Base-by-base conservation (phyloP, 2,797 vertebrate genomes). In the Dipus sagitta region DNA sequence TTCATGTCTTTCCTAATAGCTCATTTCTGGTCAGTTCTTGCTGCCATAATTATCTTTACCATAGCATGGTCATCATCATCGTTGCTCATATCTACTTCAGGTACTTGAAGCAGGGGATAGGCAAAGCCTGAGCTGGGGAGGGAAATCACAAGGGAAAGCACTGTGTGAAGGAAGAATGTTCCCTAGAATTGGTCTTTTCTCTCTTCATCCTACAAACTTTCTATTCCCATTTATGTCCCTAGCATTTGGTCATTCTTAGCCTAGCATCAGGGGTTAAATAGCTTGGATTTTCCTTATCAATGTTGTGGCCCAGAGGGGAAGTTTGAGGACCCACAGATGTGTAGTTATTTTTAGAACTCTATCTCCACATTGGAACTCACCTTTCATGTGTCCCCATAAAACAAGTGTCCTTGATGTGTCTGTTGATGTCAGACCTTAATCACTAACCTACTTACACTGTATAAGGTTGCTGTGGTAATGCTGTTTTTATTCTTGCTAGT, bases 51-150 rank as follows among this genome's bases (percentile, higher is more conserved):
- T 12, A 15, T 3, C 6, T 32, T 12, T 1, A 0, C 9, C 47
- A 3, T 0, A 2, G 13, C n/a, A 2, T 3, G 9, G 9, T 7
- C 23, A 1, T 62, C 20, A 4, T 1, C 12, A 14, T 7, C 0
- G 1, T 0, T 30, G 4, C 5, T 88, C 80, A 13, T 7, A 42
- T 68, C 58, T 38, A 2, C 67, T 67, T 83, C 60, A 8, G 21
- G 64, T 21, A 26, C n/a, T 89, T 72, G 24, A 21, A 0, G 32
- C 17, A 17, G 8, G 2, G 17, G 10, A 6, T 3, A 11, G 52
- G 23, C 32, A 18, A 64, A 65, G 32, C 32, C 62, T 32, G 58
- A 30, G 30, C 72, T 58, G 9, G 12, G 52, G 38, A 2, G 42
- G 8, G 2, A 26, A 32, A 18, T 32, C 54, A 4, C 0, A 1